phyloP scores from a whole-genome alignment of 2,113 vertebrate genomes.

The cattle (Bos taurus) region ARS-UCD2.0 NC_037345.1:65070501-65071000 shows the following conservation, averaged over 20 bases:
- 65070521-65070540: not conserved
- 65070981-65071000: not conserved
- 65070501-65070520: not conserved
- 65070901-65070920: not conserved
- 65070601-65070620: not conserved
- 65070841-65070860: not conserved
- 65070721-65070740: not conserved
- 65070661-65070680: not conserved
- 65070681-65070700: not conserved
- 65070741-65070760: not conserved
- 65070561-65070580: not conserved
- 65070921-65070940: accelerated
- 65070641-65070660: not conserved
- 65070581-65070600: not conserved
- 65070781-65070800: not conserved
- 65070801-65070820: not conserved
- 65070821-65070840: not conserved
- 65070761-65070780: not conserved
- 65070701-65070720: not conserved
- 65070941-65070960: not conserved
- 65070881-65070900: not conserved
- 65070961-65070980: not conserved
- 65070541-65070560: not conserved
- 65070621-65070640: not conserved
- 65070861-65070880: not conserved